These are phyloP conservation scores for Hedychridium roseum DNA, from an alignment of 2,888 invertebrate genomes.

Conservation along the genomic window DNA sequence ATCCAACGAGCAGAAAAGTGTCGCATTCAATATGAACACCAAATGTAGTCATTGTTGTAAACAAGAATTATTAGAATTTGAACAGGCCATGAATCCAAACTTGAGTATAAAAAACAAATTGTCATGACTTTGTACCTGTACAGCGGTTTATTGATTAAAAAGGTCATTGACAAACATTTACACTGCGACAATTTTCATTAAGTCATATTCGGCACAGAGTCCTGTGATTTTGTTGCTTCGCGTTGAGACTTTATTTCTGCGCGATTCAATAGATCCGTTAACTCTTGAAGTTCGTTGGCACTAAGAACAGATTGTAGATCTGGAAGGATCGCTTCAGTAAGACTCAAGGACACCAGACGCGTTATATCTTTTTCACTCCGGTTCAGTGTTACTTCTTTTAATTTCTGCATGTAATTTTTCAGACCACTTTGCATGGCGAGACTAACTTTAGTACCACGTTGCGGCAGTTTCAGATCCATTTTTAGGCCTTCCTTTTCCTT, in stretches of 20 bases:
- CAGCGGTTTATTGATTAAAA: too few species aligned
- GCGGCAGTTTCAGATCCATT: conserved; percentile 22
- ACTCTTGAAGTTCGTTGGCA: conserved; percentile 33
- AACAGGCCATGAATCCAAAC: too few species aligned
- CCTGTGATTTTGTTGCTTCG: too few species aligned
- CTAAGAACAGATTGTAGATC: conserved; percentile 32
- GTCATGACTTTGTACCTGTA: too few species aligned
- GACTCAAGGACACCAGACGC: conserved; percentile 38
- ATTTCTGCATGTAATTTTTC: conserved; percentile 42
- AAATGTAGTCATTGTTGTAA: too few species aligned
- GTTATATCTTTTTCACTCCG: conserved; percentile 23
- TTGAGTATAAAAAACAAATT: too few species aligned
- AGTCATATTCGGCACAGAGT: too few species aligned
- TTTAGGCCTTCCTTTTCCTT: not conserved
- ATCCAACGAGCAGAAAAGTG: too few species aligned
- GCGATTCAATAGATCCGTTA: conserved; percentile 32
- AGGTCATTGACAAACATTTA: too few species aligned
- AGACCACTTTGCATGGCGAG: conserved; percentile 38
- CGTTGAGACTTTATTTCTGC: conserved; percentile 27
- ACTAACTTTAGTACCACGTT: conserved; percentile 32
- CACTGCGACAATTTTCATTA: not conserved
- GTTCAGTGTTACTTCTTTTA: conserved; percentile 36
- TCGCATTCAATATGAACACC: too few species aligned
- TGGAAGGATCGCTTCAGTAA: conserved; percentile 41
- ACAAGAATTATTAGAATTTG: too few species aligned